Conservation (phyloP, 1,140 invertebrate species). For the Drosophila micromelanica region DNA sequence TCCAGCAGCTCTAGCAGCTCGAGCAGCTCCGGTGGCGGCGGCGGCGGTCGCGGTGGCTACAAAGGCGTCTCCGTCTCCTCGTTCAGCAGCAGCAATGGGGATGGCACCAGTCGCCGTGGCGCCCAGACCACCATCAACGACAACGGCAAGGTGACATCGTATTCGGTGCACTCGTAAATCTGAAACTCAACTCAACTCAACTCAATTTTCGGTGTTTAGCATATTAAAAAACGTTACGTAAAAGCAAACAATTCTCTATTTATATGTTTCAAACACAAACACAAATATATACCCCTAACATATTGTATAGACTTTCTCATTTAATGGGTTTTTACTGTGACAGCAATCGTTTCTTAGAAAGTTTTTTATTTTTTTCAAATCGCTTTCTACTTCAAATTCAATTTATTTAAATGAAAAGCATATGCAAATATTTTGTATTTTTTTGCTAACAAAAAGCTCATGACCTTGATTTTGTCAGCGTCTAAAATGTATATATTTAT, state of each 20-base stretch:
- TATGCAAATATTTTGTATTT: conserved; percentile 27
- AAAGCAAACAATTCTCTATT: conserved; percentile 38
- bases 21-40: conserved; percentile 84
- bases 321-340: conserved; percentile 20
- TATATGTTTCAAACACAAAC: conserved; percentile 34
- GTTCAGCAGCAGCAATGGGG: conserved; percentile 87
- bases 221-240: conserved; percentile 2
- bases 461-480: conserved; percentile 62
- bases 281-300: conserved; percentile 29
- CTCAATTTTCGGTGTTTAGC: conserved; percentile 27
- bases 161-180: conserved; percentile 85
- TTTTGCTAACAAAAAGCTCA: conserved; percentile 8
- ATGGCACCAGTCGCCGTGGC: conserved; percentile 85
- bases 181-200: not conserved
- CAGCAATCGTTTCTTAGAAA: conserved; percentile 70
- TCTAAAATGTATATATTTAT: conserved; percentile 10
- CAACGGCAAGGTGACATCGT: conserved; percentile 88
- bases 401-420: conserved; percentile 19
- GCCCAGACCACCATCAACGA: conserved; percentile 89
- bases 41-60: conserved; percentile 83
- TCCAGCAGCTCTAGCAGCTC: conserved; percentile 18
- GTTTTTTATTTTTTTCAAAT: conserved; percentile 20
- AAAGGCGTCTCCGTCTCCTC: conserved; percentile 88
- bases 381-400: conserved; percentile 28
- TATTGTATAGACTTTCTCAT: conserved; percentile 41